Evolutionary conservation across 2,797 vertebrate species (phyloP), one percentile per base, ranked within the genome.

Genomic region (Centroberyx gerrardi): DNA sequence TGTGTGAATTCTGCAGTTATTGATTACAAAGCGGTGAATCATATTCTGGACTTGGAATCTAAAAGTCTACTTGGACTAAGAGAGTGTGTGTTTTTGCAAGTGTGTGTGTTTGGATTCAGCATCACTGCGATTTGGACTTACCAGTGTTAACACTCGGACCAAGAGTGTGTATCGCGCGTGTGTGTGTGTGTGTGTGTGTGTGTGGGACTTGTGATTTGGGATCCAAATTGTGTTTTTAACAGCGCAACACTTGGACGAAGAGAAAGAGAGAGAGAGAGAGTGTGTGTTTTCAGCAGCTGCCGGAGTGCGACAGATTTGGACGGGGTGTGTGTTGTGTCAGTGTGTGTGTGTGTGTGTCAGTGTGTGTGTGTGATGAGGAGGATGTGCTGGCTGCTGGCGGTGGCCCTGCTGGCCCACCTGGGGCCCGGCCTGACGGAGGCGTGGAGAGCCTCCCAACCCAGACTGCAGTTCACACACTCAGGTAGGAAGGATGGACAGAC

Each of bases 361-460:
- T 46, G 13, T 42, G 33, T 2, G 38, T 44, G 38, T 62, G 13
- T 29, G 36, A 36, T 33, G 54, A 74, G 46, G 67, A 87, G 62
- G 84, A 91, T 92, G 92, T 73, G 31, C 10, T 77, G 83, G 81
- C 76, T 58, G 14, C 53, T 89, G 67, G 86, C 76, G 33, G 65
- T 74, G 18, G 78, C 92, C 53, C 82, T 94, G 68, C 66, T 92
- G 0, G 75, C 72, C 84, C 89, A 84, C 81, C 72, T 95, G n/a
- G 86, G 77, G 61, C 44, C 74, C 75, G 80, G 72, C 75, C 55
- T 90, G 31, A 87, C 87, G 0, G 88, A 84, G 46, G 94, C 94
- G 4, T 95, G 95, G 95, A 94, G 87, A 92, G 85, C 95, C 70
- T 94, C 94, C 82, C 94, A 95, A 53, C 95, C 95, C 49, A 91